Conservation (phyloP, 2,797 vertebrate species). For the Phrynocephalus vlangalii region DNA sequence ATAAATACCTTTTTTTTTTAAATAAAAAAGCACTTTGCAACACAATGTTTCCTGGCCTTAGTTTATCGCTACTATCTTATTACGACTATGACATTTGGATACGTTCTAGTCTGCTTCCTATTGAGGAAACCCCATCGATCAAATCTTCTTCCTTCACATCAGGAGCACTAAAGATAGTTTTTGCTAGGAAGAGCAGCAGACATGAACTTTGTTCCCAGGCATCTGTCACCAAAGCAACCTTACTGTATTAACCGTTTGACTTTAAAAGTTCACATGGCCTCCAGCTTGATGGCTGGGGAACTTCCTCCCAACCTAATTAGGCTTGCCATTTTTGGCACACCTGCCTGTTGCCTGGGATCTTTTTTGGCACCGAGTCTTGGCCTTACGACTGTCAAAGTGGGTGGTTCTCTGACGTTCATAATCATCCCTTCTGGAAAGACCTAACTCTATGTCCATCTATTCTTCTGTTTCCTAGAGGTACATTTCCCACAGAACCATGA, state of each 20-base stretch:
- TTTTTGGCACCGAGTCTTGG: conserved; percentile 40
- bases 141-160: neutral
- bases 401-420: conserved; percentile 9
- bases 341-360: conserved; percentile 45
- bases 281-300: conserved; percentile 59
- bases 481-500: accelerated
- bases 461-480: conserved; percentile 8
- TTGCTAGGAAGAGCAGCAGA: conserved; percentile 8
- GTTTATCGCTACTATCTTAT: neutral
- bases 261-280: conserved; percentile 53
- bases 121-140: neutral
- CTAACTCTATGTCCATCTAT: conserved; percentile 14
- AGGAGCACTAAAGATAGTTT: neutral
- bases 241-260: conserved; percentile 42
- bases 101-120: conserved; percentile 2
- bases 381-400: conserved; percentile 29
- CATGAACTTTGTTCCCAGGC: conserved; percentile 36
- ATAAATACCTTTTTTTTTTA: neutral
- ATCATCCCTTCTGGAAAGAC: conserved; percentile 14
- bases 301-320: conserved; percentile 71
- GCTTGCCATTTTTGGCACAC: conserved; percentile 61
- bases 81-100: neutral
- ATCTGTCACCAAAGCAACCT: conserved; percentile 38
- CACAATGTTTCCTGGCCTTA: neutral
- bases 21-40: neutral